Evolutionary conservation across 2,797 vertebrate species (phyloP).

Genomic region (Pelodytes ibericus): DNA sequence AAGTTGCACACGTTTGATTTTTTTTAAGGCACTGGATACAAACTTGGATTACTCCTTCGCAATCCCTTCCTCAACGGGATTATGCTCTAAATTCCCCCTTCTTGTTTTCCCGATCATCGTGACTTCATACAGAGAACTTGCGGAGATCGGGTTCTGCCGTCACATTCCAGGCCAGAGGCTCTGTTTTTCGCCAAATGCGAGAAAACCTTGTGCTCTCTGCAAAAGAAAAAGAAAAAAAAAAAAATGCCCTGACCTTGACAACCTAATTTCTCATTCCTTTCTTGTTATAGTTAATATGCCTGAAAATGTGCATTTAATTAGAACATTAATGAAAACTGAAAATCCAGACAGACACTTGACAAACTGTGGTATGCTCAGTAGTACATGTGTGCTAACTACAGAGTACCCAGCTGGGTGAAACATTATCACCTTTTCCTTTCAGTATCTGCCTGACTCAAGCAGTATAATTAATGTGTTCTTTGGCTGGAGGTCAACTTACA

Average conservation of each 20-base stretch:
- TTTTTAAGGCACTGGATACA: no score
- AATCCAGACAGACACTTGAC: constrained; percentile 84
- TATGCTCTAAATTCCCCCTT: neutral
- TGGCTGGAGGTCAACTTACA: constrained; percentile 79
- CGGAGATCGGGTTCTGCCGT: constrained; percentile 66
- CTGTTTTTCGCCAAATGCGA: constrained; percentile 73
- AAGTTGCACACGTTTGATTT: no score
- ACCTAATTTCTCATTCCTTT: constrained; percentile 81
- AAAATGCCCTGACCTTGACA: constrained; percentile 75
- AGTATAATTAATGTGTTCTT: constrained; percentile 84
- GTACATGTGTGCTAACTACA: constrained; percentile 84
- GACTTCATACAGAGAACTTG: constrained; percentile 71
- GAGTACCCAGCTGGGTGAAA: constrained; percentile 83
- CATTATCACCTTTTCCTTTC: constrained; percentile 73
- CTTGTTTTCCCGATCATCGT: constrained; percentile 62
- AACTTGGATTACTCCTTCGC: no score
- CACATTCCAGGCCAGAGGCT: constrained; percentile 65
- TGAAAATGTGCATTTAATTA: constrained; percentile 84
- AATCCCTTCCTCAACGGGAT: neutral
- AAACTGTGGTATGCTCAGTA: constrained; percentile 80
- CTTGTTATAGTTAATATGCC: constrained; percentile 81
- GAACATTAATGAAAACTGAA: constrained; percentile 82
- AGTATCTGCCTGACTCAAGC: constrained; percentile 79
- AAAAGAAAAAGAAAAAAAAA: constrained; percentile 4
- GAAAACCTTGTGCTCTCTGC: no score